Evolutionary conservation across 1,140 invertebrate genomes (phyloP), one percentile per base, ranked within the genome.

Genomic region (Diachasma alloeum): DNA sequence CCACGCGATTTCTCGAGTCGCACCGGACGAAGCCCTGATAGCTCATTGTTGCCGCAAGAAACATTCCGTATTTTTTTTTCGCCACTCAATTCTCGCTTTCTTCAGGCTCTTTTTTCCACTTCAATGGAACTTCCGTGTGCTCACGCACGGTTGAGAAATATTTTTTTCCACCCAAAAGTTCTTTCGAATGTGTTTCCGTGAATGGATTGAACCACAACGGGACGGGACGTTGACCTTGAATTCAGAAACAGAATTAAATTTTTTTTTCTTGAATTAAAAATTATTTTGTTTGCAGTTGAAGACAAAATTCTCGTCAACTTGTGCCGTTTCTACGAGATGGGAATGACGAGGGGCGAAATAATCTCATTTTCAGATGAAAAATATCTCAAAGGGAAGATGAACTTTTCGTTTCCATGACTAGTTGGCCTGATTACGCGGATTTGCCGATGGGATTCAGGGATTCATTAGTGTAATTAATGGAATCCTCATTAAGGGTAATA

Each of bases 401-500:
- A 42, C 10, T 26, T 63, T 63, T 24, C 19, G 4, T 24, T 15
- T 26, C 24, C 19, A 26, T 63, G 4, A 4, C 59, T 31, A 2
- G n/a, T 56, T 26, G 9, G 59, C 22, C 24, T 31, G 59, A 63
- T 63, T 63, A 63, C 4, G 22, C 31, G 37, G 37, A 24, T 67
- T 39, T 26, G 17, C 22, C 44, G 36, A 24, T 77, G 76, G 81
- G 81, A 82, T 81, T 83, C 80, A 78, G 80, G 80, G 78, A 83
- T 84, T 84, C 82, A 83, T 84, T 84, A 83, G 80, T 69, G 81
- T 84, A 84, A 83, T 84, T 83, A 84, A 83, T 81, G 79, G 79
- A 44, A 63, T 37, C 78, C 81, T 84, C 83, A 83, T 83, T 83
- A 84, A 83, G 74, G 46, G 79, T 80, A 81, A 81, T 83, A 81